A percentile compares a stretch with the other conserved stretches of the same genome.
Conservation (phyloP, 2,888 invertebrate genomes). For the Athripsodes cinereus region DNA sequence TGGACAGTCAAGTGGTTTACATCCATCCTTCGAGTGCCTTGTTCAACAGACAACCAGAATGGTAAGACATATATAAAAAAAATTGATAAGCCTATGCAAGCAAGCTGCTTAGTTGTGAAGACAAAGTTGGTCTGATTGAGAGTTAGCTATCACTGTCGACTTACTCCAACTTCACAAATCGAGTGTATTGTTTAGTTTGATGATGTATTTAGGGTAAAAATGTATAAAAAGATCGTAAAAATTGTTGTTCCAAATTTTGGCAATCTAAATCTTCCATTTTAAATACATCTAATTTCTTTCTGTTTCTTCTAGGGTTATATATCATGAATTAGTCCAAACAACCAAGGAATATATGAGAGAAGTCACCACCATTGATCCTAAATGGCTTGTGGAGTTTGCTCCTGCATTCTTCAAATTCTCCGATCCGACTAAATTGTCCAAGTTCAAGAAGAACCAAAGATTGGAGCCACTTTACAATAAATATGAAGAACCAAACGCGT, state of each 20-base stretch:
- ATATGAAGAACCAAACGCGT: slow-evolving; percentile 98
- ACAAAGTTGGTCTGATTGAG: too few relatives aligned
- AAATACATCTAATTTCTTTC: too few relatives aligned
- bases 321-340: slow-evolving; percentile 97
- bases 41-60: slow-evolving; percentile 98
- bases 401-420: slow-evolving; percentile 99
- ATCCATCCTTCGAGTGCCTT: slow-evolving; percentile 98
- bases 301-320: slow-evolving; percentile 70
- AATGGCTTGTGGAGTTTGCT: slow-evolving; percentile 98
- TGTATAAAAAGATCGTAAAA: too few relatives aligned
- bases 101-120: too few relatives aligned
- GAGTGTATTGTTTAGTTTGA: too few relatives aligned
- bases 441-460: slow-evolving; percentile 98
- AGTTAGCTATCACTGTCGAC: too few relatives aligned
- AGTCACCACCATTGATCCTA: slow-evolving; percentile 93
- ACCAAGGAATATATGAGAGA: slow-evolving; percentile 99
- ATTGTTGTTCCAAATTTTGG: too few relatives aligned
- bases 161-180: too few relatives aligned
- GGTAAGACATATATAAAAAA: too few relatives aligned
- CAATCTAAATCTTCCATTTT: too few relatives aligned
- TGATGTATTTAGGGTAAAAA: too few relatives aligned
- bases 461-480: slow-evolving; percentile 97
- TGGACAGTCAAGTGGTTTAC: slow-evolving; percentile 97
- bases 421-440: slow-evolving; percentile 96
- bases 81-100: too few relatives aligned